Base-by-base conservation (phyloP, 1,140 invertebrate genomes). In the Diprion similis region DNA sequence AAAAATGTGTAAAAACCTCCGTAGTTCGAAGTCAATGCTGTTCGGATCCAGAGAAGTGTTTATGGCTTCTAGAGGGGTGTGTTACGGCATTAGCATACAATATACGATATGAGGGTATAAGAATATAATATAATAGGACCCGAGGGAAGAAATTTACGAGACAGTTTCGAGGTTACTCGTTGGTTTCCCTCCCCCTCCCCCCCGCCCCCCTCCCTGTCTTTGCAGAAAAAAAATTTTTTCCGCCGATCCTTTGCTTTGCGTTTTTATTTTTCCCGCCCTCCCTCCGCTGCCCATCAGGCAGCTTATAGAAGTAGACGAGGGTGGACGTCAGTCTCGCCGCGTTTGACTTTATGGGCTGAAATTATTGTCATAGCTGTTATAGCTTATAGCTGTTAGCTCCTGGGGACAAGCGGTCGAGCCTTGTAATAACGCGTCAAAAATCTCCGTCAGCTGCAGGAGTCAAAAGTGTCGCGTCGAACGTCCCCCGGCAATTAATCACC, bases 401-500 rank as follows among this genome's bases (percentile, higher is more conserved):
- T 8, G 11, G 51, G 51, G 51, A 59, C 51, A 59, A 13, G 51
- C 11, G 51, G 51, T 15, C 4, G n/a, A 9, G 51, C n/a, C 51
- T 59, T 59, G 51, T 59, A 59, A 59, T 59, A 59, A 59, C 51
- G 24, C 24, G 51, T 59, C 51, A 59, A 59, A 59, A 59, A 59
- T 59, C 51, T 59, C 51, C 51, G 51, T 59, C 51, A 59, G 11
- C 51, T 37, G 24, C 51, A 59, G n/a, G 51, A 59, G 51, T 59
- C 51, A 59, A 59, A 59, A 9, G 51, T 59, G 51, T 59, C 51
- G 51, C 51, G 24, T 37, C 24, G 11, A 59, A 59, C 9, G 51
- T 59, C 51, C 51, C 51, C 51, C 51, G 51, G 51, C 51, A 59
- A 59, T 59, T 59, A 59, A 59, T 59, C 51, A 59, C 51, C n/a